Conservation (phyloP, 2,888 invertebrate species). For the Tetranychus truncatus region DNA sequence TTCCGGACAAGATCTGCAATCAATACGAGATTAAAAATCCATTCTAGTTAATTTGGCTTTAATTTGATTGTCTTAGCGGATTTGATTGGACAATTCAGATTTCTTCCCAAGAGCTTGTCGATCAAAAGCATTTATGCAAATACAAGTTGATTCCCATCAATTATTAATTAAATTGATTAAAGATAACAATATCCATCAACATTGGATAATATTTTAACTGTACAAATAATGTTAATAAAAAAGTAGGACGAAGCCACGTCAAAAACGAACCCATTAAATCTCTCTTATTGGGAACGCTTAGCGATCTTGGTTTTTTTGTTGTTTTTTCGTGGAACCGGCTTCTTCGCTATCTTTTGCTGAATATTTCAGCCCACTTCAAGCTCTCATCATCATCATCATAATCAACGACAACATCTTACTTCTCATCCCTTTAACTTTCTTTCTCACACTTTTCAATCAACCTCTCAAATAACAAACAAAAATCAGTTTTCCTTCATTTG, state of each 20-base stretch:
- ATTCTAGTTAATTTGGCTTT: no score
- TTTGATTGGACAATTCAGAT: no score
- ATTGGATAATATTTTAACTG: no score
- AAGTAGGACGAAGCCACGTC: neutral
- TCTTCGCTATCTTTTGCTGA: neutral
- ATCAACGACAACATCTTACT: neutral
- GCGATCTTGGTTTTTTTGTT: neutral
- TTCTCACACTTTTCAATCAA: neutral
- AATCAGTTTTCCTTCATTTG: neutral
- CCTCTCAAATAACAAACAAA: neutral
- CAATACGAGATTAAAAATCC: no score
- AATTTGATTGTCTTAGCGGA: no score
- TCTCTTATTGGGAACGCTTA: neutral
- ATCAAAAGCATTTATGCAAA: no score
- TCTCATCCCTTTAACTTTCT: neutral
- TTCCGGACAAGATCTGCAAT: no score
- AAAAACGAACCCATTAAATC: neutral
- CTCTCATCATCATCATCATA: neutral
- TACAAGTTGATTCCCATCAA: no score
- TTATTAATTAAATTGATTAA: no score
- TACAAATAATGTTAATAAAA: neutral
- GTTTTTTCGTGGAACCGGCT: constrained; percentile 1
- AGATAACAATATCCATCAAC: no score
- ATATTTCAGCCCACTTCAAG: neutral
- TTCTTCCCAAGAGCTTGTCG: no score